Evolutionary conservation across 2,113 vertebrate species (phyloP), one percentile per base, ranked within the genome.

Genomic region (Eurystomus gularis): DNA sequence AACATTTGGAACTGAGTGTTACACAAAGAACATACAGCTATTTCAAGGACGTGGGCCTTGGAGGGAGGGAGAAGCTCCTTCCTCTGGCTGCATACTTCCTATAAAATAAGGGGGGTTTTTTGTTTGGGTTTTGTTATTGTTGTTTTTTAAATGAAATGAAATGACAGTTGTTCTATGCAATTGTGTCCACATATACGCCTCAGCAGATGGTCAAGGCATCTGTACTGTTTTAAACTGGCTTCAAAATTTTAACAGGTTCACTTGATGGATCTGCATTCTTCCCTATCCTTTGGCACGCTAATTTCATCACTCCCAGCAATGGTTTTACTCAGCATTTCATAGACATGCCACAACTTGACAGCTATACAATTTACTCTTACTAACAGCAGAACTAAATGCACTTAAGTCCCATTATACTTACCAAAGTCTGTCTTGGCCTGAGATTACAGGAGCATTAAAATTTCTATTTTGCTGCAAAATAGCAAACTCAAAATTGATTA

Each of bases 131-230:
- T 25, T 73, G 10, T 5, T n/a, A n/a, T n/a, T n/a, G n/a, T n/a
- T n/a, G n/a, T n/a, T n/a, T n/a, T n/a, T n/a, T n/a, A n/a, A n/a
- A n/a, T n/a, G n/a, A 17, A 68, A 35, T 16, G 17, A 73, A 90
- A 66, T 60, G 25, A 52, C 79, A 86, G 88, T 55, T 90, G 48
- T 79, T 73, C 49, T 35, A 58, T 52, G 69, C 71, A 75, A 39
- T 93, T 82, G 68, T 9, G 18, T 37, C 73, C 72, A 46, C 35
- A 35, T 87, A 51, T 17, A 37, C 28, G 60, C 39, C 85, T 84
- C 48, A 92, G 92, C 84, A 94, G 88, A 80, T 94, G 86, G 82
- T 31, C 91, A 86, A 44, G 54, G 82, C 82, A 73, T 64, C 89
- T 94, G 82, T 9, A 71, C 87, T 71, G 72, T 54, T 88, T 94